Evolutionary conservation across 2,113 vertebrate species (phyloP).

Genomic region (Bungarus multicinctus): DNA sequence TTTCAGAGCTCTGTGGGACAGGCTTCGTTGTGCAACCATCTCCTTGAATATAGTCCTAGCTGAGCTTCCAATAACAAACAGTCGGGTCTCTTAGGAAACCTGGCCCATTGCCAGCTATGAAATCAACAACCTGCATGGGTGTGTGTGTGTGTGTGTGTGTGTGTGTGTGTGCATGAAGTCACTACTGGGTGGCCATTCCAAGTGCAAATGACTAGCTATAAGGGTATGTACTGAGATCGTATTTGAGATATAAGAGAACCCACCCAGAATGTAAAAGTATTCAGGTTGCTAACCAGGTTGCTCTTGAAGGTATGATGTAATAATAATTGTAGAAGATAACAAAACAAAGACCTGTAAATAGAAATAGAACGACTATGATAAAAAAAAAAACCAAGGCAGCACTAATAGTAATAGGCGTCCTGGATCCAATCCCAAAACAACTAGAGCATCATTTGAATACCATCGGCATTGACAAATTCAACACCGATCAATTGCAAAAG

Average conservation of each 20-base stretch:
- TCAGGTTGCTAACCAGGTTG: background rate
- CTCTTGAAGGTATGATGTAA: background rate
- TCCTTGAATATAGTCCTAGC: background rate
- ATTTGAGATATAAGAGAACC: background rate
- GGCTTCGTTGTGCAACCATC: background rate
- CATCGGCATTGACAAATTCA: background rate
- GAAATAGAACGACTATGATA: background rate
- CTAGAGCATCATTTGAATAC: background rate
- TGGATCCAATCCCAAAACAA: background rate
- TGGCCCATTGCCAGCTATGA: background rate
- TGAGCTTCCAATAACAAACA: background rate
- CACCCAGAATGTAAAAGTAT: background rate
- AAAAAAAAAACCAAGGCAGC: background rate
- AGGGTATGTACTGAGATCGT: background rate
- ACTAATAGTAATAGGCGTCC: background rate
- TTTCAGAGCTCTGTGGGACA: background rate
- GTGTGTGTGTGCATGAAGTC: background rate
- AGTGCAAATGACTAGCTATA: background rate
- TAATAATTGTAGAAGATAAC: background rate
- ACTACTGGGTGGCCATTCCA: background rate
- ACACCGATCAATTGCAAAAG: background rate
- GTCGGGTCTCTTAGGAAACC: conserved; percentile 1
- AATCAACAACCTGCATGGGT: background rate
- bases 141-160: rapidly evolving
- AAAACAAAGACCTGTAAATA: background rate